Percentiles rank a stretch among this genome's conserved stretches.
Conservation (phyloP, 2,888 invertebrate genomes). For the Deladenus siricidicola region DNA sequence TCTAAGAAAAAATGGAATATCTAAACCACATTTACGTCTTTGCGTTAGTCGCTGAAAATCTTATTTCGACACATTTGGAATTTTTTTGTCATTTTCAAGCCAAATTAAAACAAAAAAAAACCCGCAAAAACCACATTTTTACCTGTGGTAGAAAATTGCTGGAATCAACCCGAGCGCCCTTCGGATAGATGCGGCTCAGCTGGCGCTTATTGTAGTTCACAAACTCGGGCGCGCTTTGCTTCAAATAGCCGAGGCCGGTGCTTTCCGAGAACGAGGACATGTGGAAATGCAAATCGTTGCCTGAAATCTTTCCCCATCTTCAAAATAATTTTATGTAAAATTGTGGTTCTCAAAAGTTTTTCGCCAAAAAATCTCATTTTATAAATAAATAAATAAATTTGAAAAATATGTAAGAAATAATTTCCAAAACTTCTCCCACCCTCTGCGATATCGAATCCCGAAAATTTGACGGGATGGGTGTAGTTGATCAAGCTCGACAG, state of each 20-base stretch:
- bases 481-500: conserved; percentile 98
- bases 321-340: background rate
- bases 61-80: too few species aligned
- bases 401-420: too few species aligned
- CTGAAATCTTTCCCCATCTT: conserved; percentile 65
- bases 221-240: conserved; percentile 91
- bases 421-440: too few species aligned
- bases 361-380: too few species aligned
- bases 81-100: too few species aligned
- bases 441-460: conserved; percentile 90
- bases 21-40: too few species aligned
- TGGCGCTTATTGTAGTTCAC: conserved; percentile 99
- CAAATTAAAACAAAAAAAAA: too few species aligned
- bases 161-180: conserved; percentile 94
- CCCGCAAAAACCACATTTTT: too few species aligned
- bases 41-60: too few species aligned
- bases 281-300: conserved; percentile 87
- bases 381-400: too few species aligned
- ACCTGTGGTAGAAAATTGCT: conserved; percentile 99
- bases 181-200: conserved; percentile 97
- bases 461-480: conserved; percentile 97
- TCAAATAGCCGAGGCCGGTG: conserved; percentile 86
- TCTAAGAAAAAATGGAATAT: conserved; percentile 60
- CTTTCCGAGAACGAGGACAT: conserved; percentile 99
- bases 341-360: too few species aligned